These are phyloP conservation scores for Planiliza haematocheilus DNA, from an alignment of 2,113 vertebrate species.

Conservation along the genomic window DNA sequence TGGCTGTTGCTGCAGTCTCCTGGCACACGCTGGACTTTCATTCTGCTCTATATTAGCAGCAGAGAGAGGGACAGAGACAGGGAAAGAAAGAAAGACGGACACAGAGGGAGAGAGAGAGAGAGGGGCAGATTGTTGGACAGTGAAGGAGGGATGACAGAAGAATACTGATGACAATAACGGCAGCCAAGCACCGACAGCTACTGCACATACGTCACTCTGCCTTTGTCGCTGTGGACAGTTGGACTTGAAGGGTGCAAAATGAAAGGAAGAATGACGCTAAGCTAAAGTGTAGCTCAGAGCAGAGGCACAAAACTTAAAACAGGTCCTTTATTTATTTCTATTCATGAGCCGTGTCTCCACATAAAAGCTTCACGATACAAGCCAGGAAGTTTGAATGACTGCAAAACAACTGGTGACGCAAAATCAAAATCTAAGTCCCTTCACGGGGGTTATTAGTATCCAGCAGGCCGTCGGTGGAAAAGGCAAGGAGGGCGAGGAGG, in stretches of 20 bases:
- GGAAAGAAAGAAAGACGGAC: neutral
- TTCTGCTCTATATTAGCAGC: constrained; percentile 46
- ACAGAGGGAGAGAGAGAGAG: neutral
- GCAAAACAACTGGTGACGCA: too few relatives aligned
- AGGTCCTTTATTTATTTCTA: too few relatives aligned
- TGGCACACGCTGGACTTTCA: constrained; percentile 51
- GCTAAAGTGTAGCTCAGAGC: constrained; percentile 17
- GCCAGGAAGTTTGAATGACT: too few relatives aligned
- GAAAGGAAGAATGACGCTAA: constrained; percentile 14
- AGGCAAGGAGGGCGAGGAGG: neutral
- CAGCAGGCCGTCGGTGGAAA: too few relatives aligned
- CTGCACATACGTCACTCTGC: constrained; percentile 46
- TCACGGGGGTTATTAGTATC: too few relatives aligned
- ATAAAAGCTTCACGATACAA: too few relatives aligned
- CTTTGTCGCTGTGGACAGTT: constrained; percentile 51
- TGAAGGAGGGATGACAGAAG: constrained; percentile 54
- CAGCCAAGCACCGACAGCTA: constrained; percentile 62
- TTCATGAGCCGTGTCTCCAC: too few relatives aligned
- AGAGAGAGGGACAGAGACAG: constrained; percentile 26
- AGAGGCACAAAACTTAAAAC: neutral
- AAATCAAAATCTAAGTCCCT: too few relatives aligned
- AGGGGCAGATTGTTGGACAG: constrained; percentile 8
- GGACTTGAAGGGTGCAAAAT: constrained; percentile 31
- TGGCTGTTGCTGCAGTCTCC: constrained; percentile 68
- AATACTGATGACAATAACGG: constrained; percentile 69